Evolutionary conservation across 2,888 invertebrate genomes (phyloP).

Genomic region (Heliconius sara): DNA sequence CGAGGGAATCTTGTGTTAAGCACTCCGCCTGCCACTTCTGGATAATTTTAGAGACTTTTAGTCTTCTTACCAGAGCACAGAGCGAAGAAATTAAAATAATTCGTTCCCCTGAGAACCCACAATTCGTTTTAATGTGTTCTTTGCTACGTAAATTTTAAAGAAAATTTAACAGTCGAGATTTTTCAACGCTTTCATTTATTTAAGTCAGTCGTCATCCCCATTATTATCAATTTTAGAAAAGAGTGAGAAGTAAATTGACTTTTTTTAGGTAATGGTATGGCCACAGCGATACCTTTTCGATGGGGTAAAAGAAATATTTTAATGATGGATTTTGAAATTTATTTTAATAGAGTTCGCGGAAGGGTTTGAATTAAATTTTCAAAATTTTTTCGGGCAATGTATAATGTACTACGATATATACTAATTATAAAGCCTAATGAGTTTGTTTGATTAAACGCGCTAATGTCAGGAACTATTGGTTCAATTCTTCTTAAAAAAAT

Average conservation of each 20-base stretch:
- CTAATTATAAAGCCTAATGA: too few species aligned
- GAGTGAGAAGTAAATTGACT: constrained; percentile 10
- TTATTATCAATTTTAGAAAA: constrained; percentile 35
- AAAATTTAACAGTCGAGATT: constrained; percentile 3
- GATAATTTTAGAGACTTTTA: too few species aligned
- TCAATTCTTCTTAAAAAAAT: too few species aligned
- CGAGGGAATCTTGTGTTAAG: not conserved
- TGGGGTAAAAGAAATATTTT: constrained; percentile 17
- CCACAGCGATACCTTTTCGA: not conserved
- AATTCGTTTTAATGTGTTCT: not conserved
- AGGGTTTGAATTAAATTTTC: not conserved
- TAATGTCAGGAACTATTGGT: too few species aligned
- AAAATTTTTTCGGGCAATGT: not conserved
- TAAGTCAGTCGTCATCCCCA: constrained; percentile 32
- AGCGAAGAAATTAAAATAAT: too few species aligned
- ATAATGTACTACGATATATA: not conserved
- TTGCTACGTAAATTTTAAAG: not conserved
- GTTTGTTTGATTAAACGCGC: too few species aligned
- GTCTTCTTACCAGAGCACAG: too few species aligned
- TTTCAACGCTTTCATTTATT: constrained; percentile 38
- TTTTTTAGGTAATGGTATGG: constrained; percentile 2
- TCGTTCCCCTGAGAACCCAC: too few species aligned
- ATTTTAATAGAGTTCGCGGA: not conserved
- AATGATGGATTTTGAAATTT: constrained; percentile 20
- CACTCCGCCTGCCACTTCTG: not conserved